Evolutionary conservation across 1,140 invertebrate species (phyloP).

Genomic region (Doryteuthis pealeii): DNA sequence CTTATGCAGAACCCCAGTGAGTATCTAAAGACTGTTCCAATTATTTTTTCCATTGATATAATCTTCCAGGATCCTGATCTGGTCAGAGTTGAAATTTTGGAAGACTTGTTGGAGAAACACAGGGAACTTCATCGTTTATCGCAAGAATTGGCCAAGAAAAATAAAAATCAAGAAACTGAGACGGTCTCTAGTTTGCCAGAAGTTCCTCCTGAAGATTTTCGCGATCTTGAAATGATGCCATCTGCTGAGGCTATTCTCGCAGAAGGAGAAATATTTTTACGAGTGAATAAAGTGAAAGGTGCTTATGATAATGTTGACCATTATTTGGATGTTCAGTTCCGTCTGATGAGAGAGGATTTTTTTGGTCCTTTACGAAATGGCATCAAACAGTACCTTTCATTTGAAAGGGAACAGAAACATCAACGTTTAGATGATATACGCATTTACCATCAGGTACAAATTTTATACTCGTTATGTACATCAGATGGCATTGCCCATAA

Average conservation of each 20-base stretch:
- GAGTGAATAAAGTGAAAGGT: conserved; percentile 67
- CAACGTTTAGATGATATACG: conserved; percentile 32
- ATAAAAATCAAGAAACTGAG: too few relatives aligned
- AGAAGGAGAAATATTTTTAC: conserved; percentile 59
- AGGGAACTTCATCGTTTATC: too few relatives aligned
- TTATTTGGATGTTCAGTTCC: conserved; percentile 78
- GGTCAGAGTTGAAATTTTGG: too few relatives aligned
- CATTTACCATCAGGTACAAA: conserved; percentile 40
- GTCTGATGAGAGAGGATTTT: conserved; percentile 74
- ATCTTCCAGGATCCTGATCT: too few relatives aligned
- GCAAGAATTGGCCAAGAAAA: too few relatives aligned
- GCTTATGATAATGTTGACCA: conserved; percentile 68
- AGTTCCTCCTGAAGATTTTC: conserved; percentile 52
- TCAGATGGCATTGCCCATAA: conserved; percentile 36
- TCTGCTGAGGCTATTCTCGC: conserved; percentile 41
- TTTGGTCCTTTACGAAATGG: conserved; percentile 59
- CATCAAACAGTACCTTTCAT: conserved; percentile 39
- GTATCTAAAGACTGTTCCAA: too few relatives aligned
- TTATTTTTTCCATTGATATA: too few relatives aligned
- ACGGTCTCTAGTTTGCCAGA: conserved; percentile 17
- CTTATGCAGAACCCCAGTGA: too few relatives aligned
- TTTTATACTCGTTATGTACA: conserved; percentile 42
- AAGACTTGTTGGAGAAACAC: too few relatives aligned
- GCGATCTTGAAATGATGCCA: conserved; percentile 49
- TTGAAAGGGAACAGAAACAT: not conserved